A percentile compares a stretch with the other conserved stretches of the same genome.
Evolutionary conservation across 2,888 invertebrate species (phyloP).

Genomic region (Orthosia incerta): DNA sequence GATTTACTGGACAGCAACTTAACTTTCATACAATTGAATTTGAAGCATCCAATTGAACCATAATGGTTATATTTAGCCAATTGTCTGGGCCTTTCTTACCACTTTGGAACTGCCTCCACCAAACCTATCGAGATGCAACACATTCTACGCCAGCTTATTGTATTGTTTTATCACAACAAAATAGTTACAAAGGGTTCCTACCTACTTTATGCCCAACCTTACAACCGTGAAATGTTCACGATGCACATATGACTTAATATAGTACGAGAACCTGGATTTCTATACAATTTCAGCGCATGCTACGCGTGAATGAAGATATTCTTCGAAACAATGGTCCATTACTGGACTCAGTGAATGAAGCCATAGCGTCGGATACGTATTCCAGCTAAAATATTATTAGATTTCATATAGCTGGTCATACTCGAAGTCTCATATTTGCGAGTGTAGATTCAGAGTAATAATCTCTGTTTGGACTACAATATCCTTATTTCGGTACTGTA

Average conservation of each 20-base stretch:
- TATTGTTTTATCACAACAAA: too few species aligned
- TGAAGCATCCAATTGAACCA: neutral
- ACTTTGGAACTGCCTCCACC: neutral
- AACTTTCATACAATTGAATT: constrained; percentile 15
- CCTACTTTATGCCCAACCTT: neutral
- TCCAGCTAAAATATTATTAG: constrained; percentile 45
- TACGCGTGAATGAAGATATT: constrained; percentile 36
- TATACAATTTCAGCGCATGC: constrained; percentile 36
- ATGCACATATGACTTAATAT: neutral
- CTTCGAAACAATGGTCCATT: constrained; percentile 54
- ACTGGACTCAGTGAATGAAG: constrained; percentile 45
- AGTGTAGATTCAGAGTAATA: neutral
- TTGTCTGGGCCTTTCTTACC: neutral
- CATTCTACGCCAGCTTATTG: neutral
- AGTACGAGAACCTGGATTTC: constrained; percentile 14
- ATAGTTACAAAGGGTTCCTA: too few species aligned
- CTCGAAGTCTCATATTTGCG: constrained; percentile 3
- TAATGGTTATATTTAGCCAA: neutral
- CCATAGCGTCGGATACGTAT: constrained; percentile 30
- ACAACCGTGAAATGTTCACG: neutral
- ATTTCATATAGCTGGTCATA: constrained; percentile 23
- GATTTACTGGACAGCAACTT: constrained; percentile 26
- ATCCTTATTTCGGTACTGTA: constrained; percentile 8
- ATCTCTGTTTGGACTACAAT: neutral
- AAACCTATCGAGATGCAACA: neutral